Evolutionary conservation across 1,140 invertebrate genomes (phyloP).

Genomic region (Monomorium pharaonis): DNA sequence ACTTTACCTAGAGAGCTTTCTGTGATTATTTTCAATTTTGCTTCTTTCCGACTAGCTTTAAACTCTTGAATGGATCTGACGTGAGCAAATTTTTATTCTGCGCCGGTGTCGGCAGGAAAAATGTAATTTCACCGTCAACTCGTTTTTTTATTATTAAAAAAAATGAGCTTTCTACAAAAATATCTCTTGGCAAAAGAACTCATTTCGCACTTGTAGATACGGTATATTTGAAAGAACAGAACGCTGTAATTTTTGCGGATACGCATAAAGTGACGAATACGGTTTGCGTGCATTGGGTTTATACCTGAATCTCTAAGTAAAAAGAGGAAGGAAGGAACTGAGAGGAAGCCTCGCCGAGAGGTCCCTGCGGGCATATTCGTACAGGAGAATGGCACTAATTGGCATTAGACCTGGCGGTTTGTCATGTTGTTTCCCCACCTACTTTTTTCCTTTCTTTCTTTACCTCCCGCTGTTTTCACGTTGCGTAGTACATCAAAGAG

Average conservation of each 20-base stretch:
- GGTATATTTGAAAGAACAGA: background rate
- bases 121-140: background rate
- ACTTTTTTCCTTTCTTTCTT: background rate
- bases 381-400: constrained; percentile 84
- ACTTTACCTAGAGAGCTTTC: constrained; percentile 56
- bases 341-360: constrained; percentile 64
- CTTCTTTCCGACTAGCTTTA: background rate
- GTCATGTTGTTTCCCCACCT: constrained; percentile 72
- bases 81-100: background rate
- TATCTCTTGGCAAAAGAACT: background rate
- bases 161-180: background rate
- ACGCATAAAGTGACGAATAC: constrained; percentile 75
- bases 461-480: constrained; percentile 32
- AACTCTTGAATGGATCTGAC: background rate
- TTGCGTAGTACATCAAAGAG: constrained; percentile 35
- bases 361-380: constrained; percentile 66
- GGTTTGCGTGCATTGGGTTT: constrained; percentile 72
- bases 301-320: constrained; percentile 61
- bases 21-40: constrained; percentile 64
- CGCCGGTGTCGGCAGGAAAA: background rate
- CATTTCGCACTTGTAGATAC: background rate
- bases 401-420: constrained; percentile 84
- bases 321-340: constrained; percentile 59
- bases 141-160: background rate
- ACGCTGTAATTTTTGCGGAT: background rate